phyloP scores from a whole-genome alignment of 1,140 invertebrate genomes.

The Steinernema khuongi region DNA sequence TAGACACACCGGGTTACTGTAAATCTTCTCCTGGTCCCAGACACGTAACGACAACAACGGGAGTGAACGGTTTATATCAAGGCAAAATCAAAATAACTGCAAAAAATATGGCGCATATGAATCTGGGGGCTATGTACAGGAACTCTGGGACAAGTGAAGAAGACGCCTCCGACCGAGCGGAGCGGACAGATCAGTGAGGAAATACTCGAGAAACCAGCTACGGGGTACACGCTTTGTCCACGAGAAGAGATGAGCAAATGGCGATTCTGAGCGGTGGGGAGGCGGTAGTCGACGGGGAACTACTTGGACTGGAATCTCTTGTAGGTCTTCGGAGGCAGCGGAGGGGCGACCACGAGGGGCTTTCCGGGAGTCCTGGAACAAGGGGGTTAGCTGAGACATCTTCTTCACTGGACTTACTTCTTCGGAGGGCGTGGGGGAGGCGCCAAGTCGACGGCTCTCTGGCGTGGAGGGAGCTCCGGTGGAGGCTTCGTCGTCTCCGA shows the following conservation, averaged over 20 bases:
- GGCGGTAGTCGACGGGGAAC: not conserved
- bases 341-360: not conserved
- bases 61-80: not conserved
- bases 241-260: not conserved
- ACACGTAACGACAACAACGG: not conserved
- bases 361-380: not conserved
- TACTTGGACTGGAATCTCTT: not conserved
- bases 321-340: not conserved
- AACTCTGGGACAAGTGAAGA: not conserved
- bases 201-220: not conserved
- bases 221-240: conserved; percentile 9
- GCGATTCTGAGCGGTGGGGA: not conserved
- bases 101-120: conserved; percentile 9
- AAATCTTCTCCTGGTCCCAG: not conserved
- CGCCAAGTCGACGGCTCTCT: not conserved
- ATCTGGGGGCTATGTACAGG: conserved; percentile 7
- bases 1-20: no score
- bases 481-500: not conserved
- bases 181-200: not conserved
- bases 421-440: not conserved
- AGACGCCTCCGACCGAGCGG: not conserved
- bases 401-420: not conserved
- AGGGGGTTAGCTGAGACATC: not conserved
- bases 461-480: not conserved
- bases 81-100: not conserved